Evolutionary conservation across 2,888 invertebrate genomes (phyloP).

Genomic region (Philhelius pedissequus): DNA sequence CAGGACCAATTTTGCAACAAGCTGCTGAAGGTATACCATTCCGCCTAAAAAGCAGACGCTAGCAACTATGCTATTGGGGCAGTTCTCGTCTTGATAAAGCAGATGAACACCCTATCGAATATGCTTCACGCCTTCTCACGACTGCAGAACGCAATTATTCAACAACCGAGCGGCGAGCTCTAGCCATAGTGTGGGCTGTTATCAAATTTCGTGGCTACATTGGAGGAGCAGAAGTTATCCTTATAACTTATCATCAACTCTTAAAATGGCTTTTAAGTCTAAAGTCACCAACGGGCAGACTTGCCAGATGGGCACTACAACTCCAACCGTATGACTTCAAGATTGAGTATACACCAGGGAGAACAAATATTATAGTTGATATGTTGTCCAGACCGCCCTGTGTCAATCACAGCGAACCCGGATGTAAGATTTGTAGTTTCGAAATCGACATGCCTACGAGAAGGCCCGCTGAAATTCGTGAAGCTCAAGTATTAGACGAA

Average conservation of each 20-base stretch:
- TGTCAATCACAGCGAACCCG: background rate
- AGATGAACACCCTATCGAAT: constrained; percentile 62
- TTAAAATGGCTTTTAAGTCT: background rate
- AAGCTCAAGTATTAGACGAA: background rate
- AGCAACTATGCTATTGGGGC: constrained; percentile 5
- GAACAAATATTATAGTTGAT: background rate
- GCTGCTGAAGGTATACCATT: constrained; percentile 14
- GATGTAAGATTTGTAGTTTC: background rate
- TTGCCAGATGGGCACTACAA: background rate
- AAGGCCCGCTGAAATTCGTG: background rate
- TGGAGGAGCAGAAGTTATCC: constrained; percentile 18
- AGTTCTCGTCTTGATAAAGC: constrained; percentile 50
- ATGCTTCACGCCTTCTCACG: constrained; percentile 70
- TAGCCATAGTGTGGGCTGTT: constrained; percentile 1
- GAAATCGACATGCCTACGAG: background rate
- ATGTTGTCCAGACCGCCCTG: background rate
- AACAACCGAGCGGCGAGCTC: constrained; percentile 1
- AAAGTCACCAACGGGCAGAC: too few species aligned
- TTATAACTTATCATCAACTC: constrained; percentile 24
- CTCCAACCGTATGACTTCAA: constrained; percentile 70
- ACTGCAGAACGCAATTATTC: constrained; percentile 14
- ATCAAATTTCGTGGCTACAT: constrained; percentile 21
- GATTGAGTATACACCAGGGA: background rate
- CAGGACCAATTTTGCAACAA: constrained; percentile 1
- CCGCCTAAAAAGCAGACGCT: constrained; percentile 10